Evolutionary conservation across 2,113 vertebrate genomes (phyloP).

Genomic region (Heterocephalus glaber): DNA sequence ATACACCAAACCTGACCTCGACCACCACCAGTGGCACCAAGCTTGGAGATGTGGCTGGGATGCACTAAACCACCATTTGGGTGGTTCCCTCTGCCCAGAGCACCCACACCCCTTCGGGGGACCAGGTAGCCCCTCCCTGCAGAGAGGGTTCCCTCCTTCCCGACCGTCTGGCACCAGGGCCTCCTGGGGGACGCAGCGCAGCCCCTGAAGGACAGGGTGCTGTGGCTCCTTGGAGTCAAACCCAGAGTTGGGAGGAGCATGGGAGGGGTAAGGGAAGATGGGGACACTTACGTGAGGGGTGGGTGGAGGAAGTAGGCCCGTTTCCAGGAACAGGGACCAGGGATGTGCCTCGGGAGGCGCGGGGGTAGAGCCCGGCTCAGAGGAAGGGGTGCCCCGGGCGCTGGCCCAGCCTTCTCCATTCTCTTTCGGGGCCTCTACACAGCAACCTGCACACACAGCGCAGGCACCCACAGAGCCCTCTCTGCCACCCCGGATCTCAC

Average conservation of each 20-base stretch:
- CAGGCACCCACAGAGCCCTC: conserved; percentile 61
- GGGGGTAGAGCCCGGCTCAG: not conserved
- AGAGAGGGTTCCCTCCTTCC: not conserved
- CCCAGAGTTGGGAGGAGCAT: not conserved
- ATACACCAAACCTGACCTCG: not conserved
- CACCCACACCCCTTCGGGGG: not conserved
- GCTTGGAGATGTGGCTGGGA: not conserved
- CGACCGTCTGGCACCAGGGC: not conserved
- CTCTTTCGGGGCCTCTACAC: conserved; percentile 66
- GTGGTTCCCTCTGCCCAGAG: not conserved
- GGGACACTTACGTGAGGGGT: conserved; percentile 54
- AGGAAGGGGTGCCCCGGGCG: not conserved
- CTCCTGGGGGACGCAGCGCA: not conserved
- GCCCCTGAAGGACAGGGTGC: not conserved
- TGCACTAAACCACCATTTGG: not conserved
- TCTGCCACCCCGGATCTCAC: conserved; percentile 72
- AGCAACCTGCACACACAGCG: not conserved
- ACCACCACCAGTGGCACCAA: not conserved
- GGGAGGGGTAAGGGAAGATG: not conserved
- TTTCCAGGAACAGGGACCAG: conserved; percentile 8
- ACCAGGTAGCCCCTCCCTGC: not conserved
- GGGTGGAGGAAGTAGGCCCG: not conserved
- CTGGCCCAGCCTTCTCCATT: conserved; percentile 44
- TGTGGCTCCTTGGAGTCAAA: not conserved
- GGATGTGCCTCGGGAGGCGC: not conserved